These are phyloP conservation scores for Lepilemur ruficaudatus DNA, from an alignment of 2,797 vertebrate species.

Conservation along the genomic window DNA sequence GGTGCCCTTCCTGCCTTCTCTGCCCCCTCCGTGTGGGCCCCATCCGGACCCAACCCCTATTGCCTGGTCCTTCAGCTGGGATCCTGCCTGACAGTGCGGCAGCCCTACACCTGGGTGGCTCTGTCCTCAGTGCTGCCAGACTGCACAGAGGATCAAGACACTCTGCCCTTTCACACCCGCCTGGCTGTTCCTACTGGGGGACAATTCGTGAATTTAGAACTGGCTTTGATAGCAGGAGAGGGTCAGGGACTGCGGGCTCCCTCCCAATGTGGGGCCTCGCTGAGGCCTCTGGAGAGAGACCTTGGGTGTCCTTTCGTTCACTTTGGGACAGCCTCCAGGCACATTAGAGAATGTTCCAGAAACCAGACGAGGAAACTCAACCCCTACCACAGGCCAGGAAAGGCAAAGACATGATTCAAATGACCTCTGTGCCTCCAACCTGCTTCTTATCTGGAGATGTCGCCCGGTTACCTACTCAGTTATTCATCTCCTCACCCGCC, in stretches of 20 bases:
- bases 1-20: background rate
- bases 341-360: background rate
- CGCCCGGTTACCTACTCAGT: background rate
- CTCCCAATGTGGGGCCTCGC: background rate
- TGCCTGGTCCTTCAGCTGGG: background rate
- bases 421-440: background rate
- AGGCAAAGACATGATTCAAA: background rate
- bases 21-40: background rate
- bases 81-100: rapidly evolving
- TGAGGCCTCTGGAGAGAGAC: background rate
- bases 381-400: background rate
- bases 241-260: background rate
- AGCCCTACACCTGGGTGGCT: background rate
- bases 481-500: background rate
- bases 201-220: background rate
- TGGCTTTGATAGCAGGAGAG: background rate
- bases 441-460: background rate
- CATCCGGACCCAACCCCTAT: rapidly evolving
- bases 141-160: background rate
- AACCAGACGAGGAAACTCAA: background rate
- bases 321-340: background rate
- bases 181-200: background rate
- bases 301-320: background rate
- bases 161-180: background rate
- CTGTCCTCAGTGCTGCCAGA: background rate